Base-by-base conservation (phyloP, 2,888 invertebrate genomes). In the Gibbula magus region DNA sequence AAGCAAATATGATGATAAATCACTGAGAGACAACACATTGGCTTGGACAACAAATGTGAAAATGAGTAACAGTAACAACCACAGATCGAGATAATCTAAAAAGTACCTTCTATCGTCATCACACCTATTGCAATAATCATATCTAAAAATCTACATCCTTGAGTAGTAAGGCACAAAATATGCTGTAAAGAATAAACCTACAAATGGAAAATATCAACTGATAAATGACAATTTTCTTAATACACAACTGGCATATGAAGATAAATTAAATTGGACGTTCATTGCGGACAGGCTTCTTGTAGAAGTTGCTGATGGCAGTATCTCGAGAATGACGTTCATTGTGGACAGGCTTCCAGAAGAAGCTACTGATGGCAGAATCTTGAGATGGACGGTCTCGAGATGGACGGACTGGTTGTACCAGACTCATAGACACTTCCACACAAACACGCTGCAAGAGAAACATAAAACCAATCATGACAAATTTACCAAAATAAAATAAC, bases 361-460 rank as follows among this genome's bases (percentile, higher is more conserved):
- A 10, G 45, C n/a, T n/a, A n/a, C 35, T 35, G 45, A 45, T 54
- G 32, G 51, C 51, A 77, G 45, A 45, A 61, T 22, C 35, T 16
- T 61, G 16, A 53, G n/a, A 16, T 35, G 45, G 61, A 77, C 22
- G 51, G 61, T 74, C 29, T 22, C 75, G 18, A 56, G 56, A 22
- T 13, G 13, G 45, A 45, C 45, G 3, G 35, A 8, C 35, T 35
- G 35, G 35, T 13, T 79, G 13, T n/a, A 18, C 16, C 29, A 51
- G 13, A 29, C 67, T 83, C 79, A 89, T 8, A 87, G 78, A 81
- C 90, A 90, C 81, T 89, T 90, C 91, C 91, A 91, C 20, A 91
- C 89, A 86, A 91, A 91, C 29, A 91, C 89, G 85, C 90, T 91
- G 86, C 54, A 87, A 86, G 52, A 54, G 80, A 75, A 70, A 56